Conservation (phyloP, 2,113 vertebrate species). For the Triplophysa rosa region DNA sequence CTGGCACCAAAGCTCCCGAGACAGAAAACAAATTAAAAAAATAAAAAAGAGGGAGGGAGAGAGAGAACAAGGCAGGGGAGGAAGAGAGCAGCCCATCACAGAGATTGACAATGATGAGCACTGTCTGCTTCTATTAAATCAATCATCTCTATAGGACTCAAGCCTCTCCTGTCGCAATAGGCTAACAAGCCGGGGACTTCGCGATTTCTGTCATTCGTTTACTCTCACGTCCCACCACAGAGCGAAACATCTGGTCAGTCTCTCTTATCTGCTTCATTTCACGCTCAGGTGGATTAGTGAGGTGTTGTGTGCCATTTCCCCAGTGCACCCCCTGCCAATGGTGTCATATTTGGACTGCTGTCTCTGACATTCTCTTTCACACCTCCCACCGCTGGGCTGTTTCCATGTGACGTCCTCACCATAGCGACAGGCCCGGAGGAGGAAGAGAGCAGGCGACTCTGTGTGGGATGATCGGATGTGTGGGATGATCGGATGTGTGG, state of each 20-base stretch:
- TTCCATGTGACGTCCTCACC: slow-evolving; percentile 35
- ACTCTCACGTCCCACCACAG: slow-evolving; percentile 10
- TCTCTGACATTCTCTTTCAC: slow-evolving; percentile 30
- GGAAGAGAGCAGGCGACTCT: not conserved
- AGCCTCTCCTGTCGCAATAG: slow-evolving; percentile 44
- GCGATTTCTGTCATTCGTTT: slow-evolving; percentile 23
- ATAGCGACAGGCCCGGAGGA: slow-evolving; percentile 23
- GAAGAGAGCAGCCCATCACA: slow-evolving; percentile 22
- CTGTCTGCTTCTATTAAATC: slow-evolving; percentile 55
- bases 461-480: slow-evolving; percentile 21
- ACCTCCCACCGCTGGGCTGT: not conserved
- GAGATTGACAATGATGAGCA: slow-evolving; percentile 40
- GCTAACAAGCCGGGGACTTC: slow-evolving; percentile 46
- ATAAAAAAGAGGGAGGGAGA: not conserved
- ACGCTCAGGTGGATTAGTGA: slow-evolving; percentile 24
- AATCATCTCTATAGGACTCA: slow-evolving; percentile 51
- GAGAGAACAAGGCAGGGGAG: not conserved
- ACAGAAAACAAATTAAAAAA: not conserved
- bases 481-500: not conserved
- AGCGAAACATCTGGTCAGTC: slow-evolving; percentile 51
- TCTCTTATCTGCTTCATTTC: slow-evolving; percentile 49
- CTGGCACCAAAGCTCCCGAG: slow-evolving; percentile 54
- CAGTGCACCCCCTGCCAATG: slow-evolving; percentile 19
- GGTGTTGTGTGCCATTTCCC: slow-evolving; percentile 35
- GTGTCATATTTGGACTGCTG: slow-evolving; percentile 37